Conservation (phyloP, 2,113 vertebrate genomes). For the Piprites chloris region DNA sequence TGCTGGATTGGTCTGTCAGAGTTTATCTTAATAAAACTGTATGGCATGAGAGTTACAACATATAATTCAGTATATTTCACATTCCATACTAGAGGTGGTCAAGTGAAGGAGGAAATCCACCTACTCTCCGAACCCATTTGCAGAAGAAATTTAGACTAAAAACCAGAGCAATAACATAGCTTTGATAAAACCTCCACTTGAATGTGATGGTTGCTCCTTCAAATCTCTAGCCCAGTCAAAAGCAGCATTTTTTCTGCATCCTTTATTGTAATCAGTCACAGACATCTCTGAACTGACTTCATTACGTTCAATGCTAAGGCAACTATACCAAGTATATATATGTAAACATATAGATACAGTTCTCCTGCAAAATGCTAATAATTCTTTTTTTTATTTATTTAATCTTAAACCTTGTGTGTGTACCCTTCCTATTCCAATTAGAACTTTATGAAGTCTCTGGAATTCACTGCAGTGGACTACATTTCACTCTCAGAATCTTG, state of each 20-base stretch:
- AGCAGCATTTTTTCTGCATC: not conserved
- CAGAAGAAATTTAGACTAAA: not conserved
- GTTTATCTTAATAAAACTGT: not conserved
- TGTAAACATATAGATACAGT: not conserved
- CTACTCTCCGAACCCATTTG: not conserved
- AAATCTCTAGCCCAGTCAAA: not conserved
- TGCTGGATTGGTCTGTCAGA: not conserved
- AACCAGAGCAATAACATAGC: not conserved
- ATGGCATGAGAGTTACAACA: not conserved
- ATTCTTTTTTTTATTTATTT: not conserved
- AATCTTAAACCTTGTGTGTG: not conserved
- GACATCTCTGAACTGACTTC: not conserved
- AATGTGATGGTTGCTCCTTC: not conserved
- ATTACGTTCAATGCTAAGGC: not conserved
- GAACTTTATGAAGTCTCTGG: not conserved
- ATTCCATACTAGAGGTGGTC: not conserved
- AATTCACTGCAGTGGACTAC: not conserved
- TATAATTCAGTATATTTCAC: not conserved
- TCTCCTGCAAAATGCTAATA: not conserved
- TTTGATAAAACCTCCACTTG: not conserved
- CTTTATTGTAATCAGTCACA: accelerated
- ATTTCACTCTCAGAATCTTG: not conserved
- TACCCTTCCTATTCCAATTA: not conserved
- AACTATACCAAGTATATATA: not conserved
- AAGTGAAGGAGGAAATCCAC: not conserved